phyloP scores from a whole-genome alignment of 2,888 invertebrate species.

The Periphyllus acericola region DNA sequence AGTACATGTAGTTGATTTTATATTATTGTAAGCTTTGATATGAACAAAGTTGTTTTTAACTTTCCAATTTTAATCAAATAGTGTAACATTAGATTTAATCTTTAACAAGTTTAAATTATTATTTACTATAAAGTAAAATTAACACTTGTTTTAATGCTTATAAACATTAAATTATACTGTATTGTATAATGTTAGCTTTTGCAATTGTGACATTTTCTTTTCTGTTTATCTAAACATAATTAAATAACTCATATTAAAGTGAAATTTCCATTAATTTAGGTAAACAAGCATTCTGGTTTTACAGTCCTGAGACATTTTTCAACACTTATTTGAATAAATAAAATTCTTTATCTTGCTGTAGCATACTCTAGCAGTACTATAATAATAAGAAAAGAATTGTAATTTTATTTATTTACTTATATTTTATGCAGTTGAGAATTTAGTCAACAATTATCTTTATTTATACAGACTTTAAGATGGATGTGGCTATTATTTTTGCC shows the following conservation, averaged over 20 bases:
- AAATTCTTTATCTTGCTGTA: not conserved
- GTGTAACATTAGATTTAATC: not conserved
- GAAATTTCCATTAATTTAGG: not conserved
- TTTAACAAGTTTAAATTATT: not conserved
- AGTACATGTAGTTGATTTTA: not conserved
- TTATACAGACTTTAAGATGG: not conserved
- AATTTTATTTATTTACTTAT: not conserved
- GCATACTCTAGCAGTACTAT: not conserved
- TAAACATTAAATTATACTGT: not conserved
- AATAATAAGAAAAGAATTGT: not conserved
- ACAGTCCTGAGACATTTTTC: not conserved
- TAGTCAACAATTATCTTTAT: not conserved
- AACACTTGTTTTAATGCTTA: not conserved
- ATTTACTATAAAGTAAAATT: not conserved
- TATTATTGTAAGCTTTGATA: not conserved
- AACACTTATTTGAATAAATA: not conserved
- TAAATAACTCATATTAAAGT: not conserved
- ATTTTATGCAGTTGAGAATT: not conserved
- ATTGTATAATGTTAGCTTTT: not conserved
- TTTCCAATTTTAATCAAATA: not conserved
- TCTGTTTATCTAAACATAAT: not conserved
- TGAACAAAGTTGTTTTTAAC: not conserved
- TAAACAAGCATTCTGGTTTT: not conserved
- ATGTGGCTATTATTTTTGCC: not conserved
- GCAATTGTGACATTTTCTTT: not conserved